A percentile compares a stretch with the other conserved stretches of the same genome.
phyloP scores from a whole-genome alignment of 2,113 vertebrate species.

The Tautogolabrus adspersus region DNA sequence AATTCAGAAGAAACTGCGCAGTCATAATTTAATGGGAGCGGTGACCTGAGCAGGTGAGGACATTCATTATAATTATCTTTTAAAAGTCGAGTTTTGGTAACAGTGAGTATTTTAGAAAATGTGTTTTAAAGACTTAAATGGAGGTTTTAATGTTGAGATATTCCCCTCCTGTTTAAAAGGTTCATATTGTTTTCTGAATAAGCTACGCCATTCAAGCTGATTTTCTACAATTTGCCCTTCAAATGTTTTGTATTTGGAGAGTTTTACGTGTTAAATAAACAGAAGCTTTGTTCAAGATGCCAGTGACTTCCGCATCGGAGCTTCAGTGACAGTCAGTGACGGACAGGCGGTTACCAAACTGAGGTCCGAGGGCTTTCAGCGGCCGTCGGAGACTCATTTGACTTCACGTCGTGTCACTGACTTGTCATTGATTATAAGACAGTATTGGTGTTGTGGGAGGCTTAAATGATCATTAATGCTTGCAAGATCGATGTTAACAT shows the following conservation, averaged over 20 bases:
- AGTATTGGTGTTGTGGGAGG: not conserved
- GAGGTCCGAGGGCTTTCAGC: not conserved
- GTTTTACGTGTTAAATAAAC: not conserved
- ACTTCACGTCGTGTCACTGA: not conserved
- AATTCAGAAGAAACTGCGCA: slow-evolving; percentile 51
- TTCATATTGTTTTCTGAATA: not conserved
- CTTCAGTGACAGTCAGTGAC: slow-evolving; percentile 25
- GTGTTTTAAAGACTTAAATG: not conserved
- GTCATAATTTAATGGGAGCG: slow-evolving; percentile 73
- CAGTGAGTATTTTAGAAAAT: not conserved
- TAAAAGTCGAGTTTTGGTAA: not conserved
- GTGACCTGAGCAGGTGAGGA: slow-evolving; percentile 75
- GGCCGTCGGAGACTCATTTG: not conserved
- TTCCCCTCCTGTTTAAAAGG: not conserved
- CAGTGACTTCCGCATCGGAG: slow-evolving; percentile 36
- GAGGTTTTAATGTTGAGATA: too few species aligned
- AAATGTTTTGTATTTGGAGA: not conserved
- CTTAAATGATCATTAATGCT: not conserved
- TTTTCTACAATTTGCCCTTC: fast-evolving
- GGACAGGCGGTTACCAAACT: not conserved
- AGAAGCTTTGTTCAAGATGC: not conserved
- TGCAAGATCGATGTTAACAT: not conserved
- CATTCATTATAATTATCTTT: not conserved
- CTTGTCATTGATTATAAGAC: not conserved
- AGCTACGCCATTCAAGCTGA: fast-evolving